Evolutionary conservation across 2,113 vertebrate species (phyloP).

Genomic region (Todiramphus chloris): DNA sequence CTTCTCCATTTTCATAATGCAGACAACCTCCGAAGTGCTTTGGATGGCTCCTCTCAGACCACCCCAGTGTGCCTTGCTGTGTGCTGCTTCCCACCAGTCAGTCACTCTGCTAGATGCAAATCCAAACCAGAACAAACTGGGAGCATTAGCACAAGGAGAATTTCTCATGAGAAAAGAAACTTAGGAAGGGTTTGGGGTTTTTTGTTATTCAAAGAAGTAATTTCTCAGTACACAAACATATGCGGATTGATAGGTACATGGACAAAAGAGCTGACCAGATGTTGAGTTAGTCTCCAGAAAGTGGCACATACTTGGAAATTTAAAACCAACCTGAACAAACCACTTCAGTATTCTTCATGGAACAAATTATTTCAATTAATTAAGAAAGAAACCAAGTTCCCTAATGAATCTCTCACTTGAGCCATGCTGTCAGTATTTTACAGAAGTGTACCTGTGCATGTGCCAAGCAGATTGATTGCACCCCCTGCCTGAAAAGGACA

Average conservation of each 20-base stretch:
- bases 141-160: not conserved
- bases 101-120: not conserved
- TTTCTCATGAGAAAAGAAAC: not conserved
- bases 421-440: not conserved
- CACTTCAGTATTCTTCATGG: not conserved
- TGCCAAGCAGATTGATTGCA: not conserved
- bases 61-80: accelerated
- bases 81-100: not conserved
- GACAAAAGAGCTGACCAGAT: not conserved
- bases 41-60: not conserved
- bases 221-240: not conserved
- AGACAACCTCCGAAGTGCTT: not conserved
- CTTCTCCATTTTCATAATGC: not conserved
- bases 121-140: not conserved
- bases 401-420: not conserved
- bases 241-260: not conserved
- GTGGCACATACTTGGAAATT: not conserved
- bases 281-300: not conserved
- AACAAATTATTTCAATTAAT: not conserved
- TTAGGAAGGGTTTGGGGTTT: not conserved
- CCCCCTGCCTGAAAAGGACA: not conserved
- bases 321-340: not conserved
- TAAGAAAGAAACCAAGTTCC: not conserved
- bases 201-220: not conserved
- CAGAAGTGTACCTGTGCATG: accelerated